phyloP scores from a whole-genome alignment of 2,797 vertebrate species.

The Acanthornis magna region DNA sequence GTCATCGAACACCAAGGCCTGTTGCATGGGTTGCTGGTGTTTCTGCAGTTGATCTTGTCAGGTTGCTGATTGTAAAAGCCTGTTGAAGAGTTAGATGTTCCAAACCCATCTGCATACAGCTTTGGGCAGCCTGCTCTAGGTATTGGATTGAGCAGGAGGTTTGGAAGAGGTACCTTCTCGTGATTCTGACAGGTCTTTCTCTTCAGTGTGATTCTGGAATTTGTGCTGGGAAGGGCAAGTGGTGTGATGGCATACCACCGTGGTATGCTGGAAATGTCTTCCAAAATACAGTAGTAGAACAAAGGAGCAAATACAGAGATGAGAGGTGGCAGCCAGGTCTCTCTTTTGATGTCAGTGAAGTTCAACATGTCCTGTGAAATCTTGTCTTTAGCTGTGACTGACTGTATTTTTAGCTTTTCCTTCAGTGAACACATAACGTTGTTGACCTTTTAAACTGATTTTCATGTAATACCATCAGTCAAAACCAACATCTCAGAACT shows the following conservation, averaged over 20 bases:
- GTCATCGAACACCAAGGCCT: background rate
- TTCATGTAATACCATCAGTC: background rate
- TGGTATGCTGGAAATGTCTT: background rate
- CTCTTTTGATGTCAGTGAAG: background rate
- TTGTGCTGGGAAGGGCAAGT: background rate
- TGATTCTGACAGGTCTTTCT: background rate
- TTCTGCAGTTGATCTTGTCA: background rate
- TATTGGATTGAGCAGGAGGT: background rate
- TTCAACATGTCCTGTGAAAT: background rate
- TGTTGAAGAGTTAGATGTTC: background rate
- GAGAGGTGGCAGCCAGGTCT: background rate
- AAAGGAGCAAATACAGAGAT: background rate
- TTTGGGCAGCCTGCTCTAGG: background rate
- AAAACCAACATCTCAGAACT: background rate
- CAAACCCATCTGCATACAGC: background rate
- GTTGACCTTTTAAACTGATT: background rate
- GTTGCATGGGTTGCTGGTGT: background rate
- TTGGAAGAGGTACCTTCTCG: accelerated
- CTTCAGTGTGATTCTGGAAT: background rate
- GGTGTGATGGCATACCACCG: background rate
- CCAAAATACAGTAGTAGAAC: background rate
- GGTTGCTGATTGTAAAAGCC: background rate
- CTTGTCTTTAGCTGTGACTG: background rate
- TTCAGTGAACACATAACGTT: background rate
- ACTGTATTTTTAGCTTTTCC: background rate